These are phyloP conservation scores for Scomber colias DNA, from an alignment of 2,113 vertebrate species.

Conservation along the genomic window DNA sequence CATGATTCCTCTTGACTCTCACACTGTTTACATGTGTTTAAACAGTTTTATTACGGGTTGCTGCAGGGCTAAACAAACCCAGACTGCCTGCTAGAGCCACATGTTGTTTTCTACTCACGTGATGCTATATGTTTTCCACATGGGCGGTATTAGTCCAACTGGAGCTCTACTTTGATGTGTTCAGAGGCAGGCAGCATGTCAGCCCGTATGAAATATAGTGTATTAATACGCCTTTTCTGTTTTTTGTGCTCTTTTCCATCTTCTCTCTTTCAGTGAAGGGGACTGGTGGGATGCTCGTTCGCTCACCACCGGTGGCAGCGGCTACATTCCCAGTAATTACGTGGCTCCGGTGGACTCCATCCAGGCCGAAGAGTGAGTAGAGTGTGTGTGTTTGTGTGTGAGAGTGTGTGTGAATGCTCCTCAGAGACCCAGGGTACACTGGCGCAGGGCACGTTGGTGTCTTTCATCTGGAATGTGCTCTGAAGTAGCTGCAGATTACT, in stretches of 20 bases:
- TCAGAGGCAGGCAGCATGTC: conserved; percentile 7
- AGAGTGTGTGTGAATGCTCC: neutral
- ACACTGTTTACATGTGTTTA: no score
- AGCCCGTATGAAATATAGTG: conserved; percentile 1
- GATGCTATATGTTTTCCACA: neutral
- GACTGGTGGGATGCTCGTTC: conserved; percentile 99
- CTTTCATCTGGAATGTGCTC: conserved; percentile 15
- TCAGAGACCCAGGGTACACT: neutral
- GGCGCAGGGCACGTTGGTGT: neutral
- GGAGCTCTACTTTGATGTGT: conserved; percentile 1
- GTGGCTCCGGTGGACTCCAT: conserved; percentile 98
- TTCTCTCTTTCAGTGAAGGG: conserved; percentile 89
- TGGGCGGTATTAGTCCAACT: neutral
- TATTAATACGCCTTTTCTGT: conserved; percentile 26
- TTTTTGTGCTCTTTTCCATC: conserved; percentile 38
- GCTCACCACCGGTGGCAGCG: conserved; percentile 93
- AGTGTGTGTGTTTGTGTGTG: neutral
- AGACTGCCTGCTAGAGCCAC: neutral
- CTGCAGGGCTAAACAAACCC: neutral
- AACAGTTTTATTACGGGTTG: neutral
- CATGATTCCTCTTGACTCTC: no score
- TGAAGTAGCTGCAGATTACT: conserved; percentile 20
- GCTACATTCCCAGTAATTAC: conserved; percentile 99
- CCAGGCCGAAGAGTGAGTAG: conserved; percentile 97
- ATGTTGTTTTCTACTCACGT: neutral